A percentile compares a stretch with the other conserved stretches of the same genome.
These are phyloP conservation scores for Periophthalmodon schlosseri DNA, from an alignment of 2,113 vertebrate genomes.

Conservation along the genomic window DNA sequence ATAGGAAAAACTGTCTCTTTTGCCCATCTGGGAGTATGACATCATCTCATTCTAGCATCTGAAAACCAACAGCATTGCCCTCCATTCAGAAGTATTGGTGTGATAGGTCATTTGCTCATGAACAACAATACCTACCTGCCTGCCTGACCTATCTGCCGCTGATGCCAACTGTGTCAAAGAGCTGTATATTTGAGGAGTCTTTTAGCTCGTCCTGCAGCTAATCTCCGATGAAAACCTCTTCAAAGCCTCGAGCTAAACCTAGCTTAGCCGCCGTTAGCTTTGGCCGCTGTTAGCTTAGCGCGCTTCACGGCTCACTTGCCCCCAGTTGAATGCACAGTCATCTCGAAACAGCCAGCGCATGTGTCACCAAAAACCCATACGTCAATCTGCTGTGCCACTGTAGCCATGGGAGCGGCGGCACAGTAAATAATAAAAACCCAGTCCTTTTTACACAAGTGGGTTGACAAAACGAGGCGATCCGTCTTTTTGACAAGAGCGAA, in stretches of 20 bases:
- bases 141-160: slow-evolving; percentile 1
- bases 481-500: slow-evolving; percentile 65
- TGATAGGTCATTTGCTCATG: too few relatives aligned
- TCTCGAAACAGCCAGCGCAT: slow-evolving; percentile 26
- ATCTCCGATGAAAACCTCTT: slow-evolving; percentile 63
- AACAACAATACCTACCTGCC: too few relatives aligned
- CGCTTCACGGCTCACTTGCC: slow-evolving; percentile 51
- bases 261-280: slow-evolving; percentile 41
- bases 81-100: too few relatives aligned
- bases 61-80: too few relatives aligned
- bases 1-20: too few relatives aligned
- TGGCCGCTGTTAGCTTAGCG: slow-evolving; percentile 41
- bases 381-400: slow-evolving; percentile 39
- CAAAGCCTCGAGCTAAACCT: slow-evolving; percentile 46
- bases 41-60: too few relatives aligned
- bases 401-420: slow-evolving; percentile 65
- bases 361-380: slow-evolving; percentile 45
- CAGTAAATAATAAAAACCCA: slow-evolving; percentile 72
- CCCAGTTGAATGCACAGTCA: slow-evolving; percentile 14
- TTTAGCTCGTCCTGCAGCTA: slow-evolving; percentile 19
- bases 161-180: slow-evolving; percentile 15
- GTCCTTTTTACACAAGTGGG: slow-evolving; percentile 41
- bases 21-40: too few relatives aligned
- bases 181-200: slow-evolving; percentile 23
- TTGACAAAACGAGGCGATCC: slow-evolving; percentile 56